Base-by-base conservation (phyloP, 1,140 invertebrate species). In the Idris sp. region DNA sequence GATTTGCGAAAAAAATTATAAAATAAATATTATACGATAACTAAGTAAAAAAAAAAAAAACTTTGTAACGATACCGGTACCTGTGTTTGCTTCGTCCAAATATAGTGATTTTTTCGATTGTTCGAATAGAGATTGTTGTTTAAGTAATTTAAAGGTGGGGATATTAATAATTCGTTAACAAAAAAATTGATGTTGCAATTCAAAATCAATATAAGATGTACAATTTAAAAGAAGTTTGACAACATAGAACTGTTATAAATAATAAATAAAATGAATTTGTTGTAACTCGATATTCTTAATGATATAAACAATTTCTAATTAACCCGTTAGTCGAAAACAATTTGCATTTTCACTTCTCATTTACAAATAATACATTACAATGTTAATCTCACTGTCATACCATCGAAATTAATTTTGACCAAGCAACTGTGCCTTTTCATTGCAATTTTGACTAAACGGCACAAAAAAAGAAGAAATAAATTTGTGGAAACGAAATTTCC, bases 361-460 rank as follows among this genome's bases (percentile, higher is more conserved):
- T 61, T 64, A 16, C 19, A 11, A n/a, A n/a, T n/a, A n/a, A n/a
- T n/a, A 44, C 31, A 10, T 44, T 6, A 38, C 14, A 65, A 31
- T 6, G 43, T 56, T 31, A 28, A n/a, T 33, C 44, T 14, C 54
- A 38, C 44, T 46, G 2, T 46, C 46, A 5, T 48, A 16, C 41
- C n/a, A 4, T 46, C 40, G 33, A 11, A 58, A 48, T 58, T 74
- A 19, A 51, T 53, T 74, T 76, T 9, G 53, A 76, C 67, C 53
- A 69, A 71, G 38, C 30, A 71, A 71, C 46, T 61, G 67, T 76
- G 65, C 74, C 74, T 76, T 76, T 76, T 72, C 54, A 72, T 76
- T 68, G 59, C 54, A 62, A 54, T 30, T 69, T 62, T 43, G 19
- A 71, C 26, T 35, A 41, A 53, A 71, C 15, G 73, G 59, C 59